Base-by-base conservation (phyloP, 2,113 vertebrate genomes). In the Numida meleagris region DNA sequence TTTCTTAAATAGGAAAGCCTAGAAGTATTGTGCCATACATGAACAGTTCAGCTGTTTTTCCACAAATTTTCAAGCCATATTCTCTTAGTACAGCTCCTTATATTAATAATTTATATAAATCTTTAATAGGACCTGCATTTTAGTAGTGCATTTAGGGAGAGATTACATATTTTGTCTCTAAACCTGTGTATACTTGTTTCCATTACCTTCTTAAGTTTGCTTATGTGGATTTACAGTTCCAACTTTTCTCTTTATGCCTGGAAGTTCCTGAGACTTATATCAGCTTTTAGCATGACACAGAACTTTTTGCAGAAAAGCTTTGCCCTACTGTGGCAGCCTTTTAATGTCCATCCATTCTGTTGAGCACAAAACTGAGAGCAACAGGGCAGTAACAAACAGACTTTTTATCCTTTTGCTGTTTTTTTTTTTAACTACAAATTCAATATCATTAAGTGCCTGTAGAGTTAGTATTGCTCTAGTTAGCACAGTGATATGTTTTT, bases 371-470 rank as follows among this genome's bases (percentile, higher is more conserved):
- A 16, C 6, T 65, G 25, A 66, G 36, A n/a, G 34, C 24, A 61
- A 73, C 29, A 15, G n/a, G 14, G 36, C 9, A 73, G 23, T 29
- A 65, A 45, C 55, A 93, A 88, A 73, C 8, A 7, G 38, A 6
- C 15, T 65, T 74, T 88, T 55, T 6, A 16, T 68, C 59, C 45
- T 61, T 14, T 10, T 43, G 15, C 17, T 43, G 43, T n/a, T n/a
- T 43, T 43, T 43, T 14, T 25, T 85, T 93, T 90, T 70, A 34
- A 12, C 83, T 79, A 43, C 33, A 70, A 83, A 86, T 61, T 74
- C 31, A 84, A 61, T 93, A 74, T 27, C 77, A n/a, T 81, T 94
- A 43, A 25, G 23, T 75, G 29, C 19, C 23, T 83, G 8, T 3
- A 53, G 82, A 36, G 5, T 85, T 77, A 83, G 6, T 42, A 34